A percentile compares a stretch with the other conserved stretches of the same genome.
Evolutionary conservation across 2,888 invertebrate species (phyloP).

Genomic region (Andrena trimmerana): DNA sequence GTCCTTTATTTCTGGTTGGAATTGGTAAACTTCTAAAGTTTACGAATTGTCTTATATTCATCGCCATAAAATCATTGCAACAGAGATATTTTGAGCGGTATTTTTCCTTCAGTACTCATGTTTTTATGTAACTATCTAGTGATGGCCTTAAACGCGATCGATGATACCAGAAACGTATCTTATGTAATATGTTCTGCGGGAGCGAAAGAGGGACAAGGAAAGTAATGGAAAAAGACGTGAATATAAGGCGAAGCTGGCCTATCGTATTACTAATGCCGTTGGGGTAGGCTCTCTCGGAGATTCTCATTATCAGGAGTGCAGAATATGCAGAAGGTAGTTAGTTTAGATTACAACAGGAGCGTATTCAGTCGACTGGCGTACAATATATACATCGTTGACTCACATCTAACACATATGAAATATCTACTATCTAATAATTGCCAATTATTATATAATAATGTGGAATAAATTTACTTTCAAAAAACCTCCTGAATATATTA

Average conservation of each 20-base stretch:
- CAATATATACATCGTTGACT: too few relatives aligned
- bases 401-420: background rate
- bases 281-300: conserved; percentile 79
- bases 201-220: conserved; percentile 27
- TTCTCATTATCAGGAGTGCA: conserved; percentile 73
- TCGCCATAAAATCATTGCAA: too few relatives aligned
- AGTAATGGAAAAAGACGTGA: conserved; percentile 44
- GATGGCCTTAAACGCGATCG: too few relatives aligned
- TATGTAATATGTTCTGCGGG: background rate
- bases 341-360: conserved; percentile 21
- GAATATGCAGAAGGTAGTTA: conserved; percentile 51
- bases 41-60: too few relatives aligned
- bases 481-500: background rate
- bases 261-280: conserved; percentile 68
- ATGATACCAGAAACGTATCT: background rate
- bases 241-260: conserved; percentile 39
- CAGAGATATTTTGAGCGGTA: too few relatives aligned
- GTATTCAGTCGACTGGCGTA: background rate
- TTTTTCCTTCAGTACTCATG: too few relatives aligned
- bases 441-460: background rate
- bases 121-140: too few relatives aligned
- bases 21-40: too few relatives aligned
- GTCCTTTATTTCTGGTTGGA: too few relatives aligned
- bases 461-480: background rate
- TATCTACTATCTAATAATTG: background rate